phyloP scores from a whole-genome alignment of 2,113 vertebrate genomes.

The Oreochromis aureus region DNA sequence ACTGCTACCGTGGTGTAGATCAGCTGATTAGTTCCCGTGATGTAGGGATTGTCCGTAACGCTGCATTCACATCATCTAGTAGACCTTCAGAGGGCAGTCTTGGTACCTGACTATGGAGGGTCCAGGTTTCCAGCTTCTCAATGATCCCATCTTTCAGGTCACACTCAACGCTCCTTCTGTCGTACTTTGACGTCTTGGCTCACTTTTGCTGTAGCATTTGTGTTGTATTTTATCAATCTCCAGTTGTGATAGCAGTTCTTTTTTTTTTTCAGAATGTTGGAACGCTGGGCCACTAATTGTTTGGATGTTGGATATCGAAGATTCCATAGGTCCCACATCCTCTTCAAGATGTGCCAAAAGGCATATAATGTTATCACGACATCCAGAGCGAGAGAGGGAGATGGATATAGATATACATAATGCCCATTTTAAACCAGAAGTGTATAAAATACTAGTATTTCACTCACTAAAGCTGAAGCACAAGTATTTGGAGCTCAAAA shows the following conservation, averaged over 20 bases:
- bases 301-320: neutral
- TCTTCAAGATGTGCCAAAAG: neutral
- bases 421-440: neutral
- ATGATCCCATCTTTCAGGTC: neutral
- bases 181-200: neutral
- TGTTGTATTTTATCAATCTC: neutral
- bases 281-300: neutral
- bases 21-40: accelerated
- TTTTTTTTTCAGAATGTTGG: neutral
- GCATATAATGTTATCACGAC: accelerated
- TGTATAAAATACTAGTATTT: neutral
- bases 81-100: neutral
- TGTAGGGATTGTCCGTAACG: neutral
- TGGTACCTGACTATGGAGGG: neutral
- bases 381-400: neutral
- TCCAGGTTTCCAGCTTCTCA: neutral
- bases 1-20: neutral
- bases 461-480: accelerated
- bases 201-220: neutral
- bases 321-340: neutral
- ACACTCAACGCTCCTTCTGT: accelerated
- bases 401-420: accelerated
- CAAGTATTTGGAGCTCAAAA: neutral
- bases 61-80: neutral
- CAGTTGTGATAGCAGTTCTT: neutral